Percentiles rank a stretch among this genome's conserved stretches.
Evolutionary conservation across 2,113 vertebrate genomes (phyloP).

Genomic region (Peromyscus polionotus): DNA sequence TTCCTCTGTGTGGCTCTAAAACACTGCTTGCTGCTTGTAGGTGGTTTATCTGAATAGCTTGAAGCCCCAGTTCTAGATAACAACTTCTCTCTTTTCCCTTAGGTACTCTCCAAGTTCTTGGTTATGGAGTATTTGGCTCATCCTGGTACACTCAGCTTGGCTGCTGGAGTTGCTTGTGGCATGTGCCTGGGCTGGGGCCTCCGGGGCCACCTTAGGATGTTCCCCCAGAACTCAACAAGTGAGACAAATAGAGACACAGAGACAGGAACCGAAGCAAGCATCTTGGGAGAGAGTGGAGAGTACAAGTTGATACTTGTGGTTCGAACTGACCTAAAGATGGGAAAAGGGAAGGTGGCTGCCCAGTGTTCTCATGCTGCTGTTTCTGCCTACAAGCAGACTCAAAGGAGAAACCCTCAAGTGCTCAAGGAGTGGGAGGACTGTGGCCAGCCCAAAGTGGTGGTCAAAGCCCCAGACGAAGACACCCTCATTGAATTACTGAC

Average conservation of each 20-base stretch:
- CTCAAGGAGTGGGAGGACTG: conserved; percentile 97
- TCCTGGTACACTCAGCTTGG: conserved; percentile 86
- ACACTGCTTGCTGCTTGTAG: not conserved
- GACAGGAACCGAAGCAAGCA: conserved; percentile 79
- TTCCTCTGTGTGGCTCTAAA: conserved; percentile 23
- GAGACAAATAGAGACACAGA: conserved; percentile 60
- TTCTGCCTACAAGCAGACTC: conserved; percentile 94
- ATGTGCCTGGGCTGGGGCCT: conserved; percentile 94
- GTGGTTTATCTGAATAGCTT: conserved; percentile 37
- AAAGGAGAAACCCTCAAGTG: conserved; percentile 92
- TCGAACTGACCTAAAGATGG: conserved; percentile 97
- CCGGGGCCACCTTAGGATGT: conserved; percentile 77
- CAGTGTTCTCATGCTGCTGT: conserved; percentile 98
- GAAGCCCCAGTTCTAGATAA: not conserved
- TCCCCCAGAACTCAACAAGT: not conserved
- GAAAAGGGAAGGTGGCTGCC: conserved; percentile 96
- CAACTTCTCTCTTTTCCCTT: not conserved
- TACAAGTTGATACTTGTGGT: conserved; percentile 97
- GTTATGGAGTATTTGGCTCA: conserved; percentile 90
- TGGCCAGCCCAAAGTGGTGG: conserved; percentile 97
- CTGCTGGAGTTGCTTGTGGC: conserved; percentile 92
- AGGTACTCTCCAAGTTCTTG: conserved; percentile 21
- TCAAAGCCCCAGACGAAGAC: conserved; percentile 94
- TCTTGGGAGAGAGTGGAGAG: conserved; percentile 94
- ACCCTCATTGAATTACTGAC: conserved; percentile 90